Percentiles rank a stretch among this genome's conserved stretches.
These are phyloP conservation scores for Styela plicata DNA, from an alignment of 23 tunicate genomes.

Conservation along the genomic window DNA sequence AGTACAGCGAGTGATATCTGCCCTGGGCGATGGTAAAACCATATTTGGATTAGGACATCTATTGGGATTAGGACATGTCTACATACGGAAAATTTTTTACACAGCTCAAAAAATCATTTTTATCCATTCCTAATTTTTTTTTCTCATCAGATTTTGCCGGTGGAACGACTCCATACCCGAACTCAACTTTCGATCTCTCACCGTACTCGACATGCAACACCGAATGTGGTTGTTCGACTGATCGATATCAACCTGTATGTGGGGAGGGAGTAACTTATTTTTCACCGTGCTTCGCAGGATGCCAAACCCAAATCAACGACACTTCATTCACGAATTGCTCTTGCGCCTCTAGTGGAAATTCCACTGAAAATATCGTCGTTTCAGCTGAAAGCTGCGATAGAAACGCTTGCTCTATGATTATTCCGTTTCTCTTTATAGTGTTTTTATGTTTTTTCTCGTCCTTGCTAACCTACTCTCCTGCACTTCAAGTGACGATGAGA, in stretches of 20 bases:
- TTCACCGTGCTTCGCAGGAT: constrained; percentile 71
- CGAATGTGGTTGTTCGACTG: constrained; percentile 35
- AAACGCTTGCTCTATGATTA: background rate
- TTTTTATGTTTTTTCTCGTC: constrained; percentile 15
- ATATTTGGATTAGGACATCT: too few relatives aligned
- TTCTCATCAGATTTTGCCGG: constrained; percentile 70
- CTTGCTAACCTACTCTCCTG: constrained; percentile 1
- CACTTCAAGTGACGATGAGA: constrained; percentile 17
- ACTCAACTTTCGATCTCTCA: background rate
- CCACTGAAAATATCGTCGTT: background rate
- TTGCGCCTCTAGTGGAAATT: constrained; percentile 12
- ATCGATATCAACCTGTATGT: constrained; percentile 54
- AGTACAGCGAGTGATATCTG: too few relatives aligned
- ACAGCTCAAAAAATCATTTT: too few relatives aligned
- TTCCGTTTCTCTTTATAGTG: background rate
- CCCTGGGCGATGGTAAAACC: too few relatives aligned
- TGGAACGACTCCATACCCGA: constrained; percentile 39
- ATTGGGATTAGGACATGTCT: too few relatives aligned
- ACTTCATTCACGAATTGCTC: constrained; percentile 51
- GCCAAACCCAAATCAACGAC: constrained; percentile 29
- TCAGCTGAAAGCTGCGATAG: constrained; percentile 13
- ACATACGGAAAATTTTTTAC: too few relatives aligned
- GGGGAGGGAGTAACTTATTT: constrained; percentile 54
- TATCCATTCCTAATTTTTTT: too few relatives aligned
- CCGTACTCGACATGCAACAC: constrained; percentile 37